phyloP scores from a whole-genome alignment of 2,888 invertebrate genomes.

The Polyploca ridens region DNA sequence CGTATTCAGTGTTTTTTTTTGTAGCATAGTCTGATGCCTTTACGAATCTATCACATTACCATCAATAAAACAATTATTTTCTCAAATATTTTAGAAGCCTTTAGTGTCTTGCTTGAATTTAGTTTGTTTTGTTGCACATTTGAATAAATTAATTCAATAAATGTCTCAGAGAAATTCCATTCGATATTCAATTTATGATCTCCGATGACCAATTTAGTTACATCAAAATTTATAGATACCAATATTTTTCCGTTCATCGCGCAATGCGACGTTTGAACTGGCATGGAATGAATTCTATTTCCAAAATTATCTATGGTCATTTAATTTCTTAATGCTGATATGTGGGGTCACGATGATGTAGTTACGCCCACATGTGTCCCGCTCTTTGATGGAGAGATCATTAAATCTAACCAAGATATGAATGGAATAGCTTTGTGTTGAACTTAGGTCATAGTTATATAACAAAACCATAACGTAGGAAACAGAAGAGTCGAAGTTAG shows the following conservation, averaged over 20 bases:
- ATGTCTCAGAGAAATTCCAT: not conserved
- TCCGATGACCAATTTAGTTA: slow-evolving; percentile 11
- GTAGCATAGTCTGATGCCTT: too few relatives aligned
- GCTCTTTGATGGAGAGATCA: not conserved
- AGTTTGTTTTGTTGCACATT: not conserved
- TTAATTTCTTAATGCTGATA: slow-evolving; percentile 2
- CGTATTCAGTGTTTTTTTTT: too few relatives aligned
- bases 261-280: not conserved
- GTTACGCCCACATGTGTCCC: not conserved
- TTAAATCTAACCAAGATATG: not conserved
- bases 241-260: not conserved
- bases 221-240: not conserved
- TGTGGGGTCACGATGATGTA: not conserved
- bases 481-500: not conserved
- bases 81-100: too few relatives aligned
- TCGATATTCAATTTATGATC: not conserved
- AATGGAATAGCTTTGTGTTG: not conserved
- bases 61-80: too few relatives aligned
- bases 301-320: slow-evolving; percentile 3
- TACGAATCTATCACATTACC: too few relatives aligned
- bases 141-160: not conserved
- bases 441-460: not conserved
- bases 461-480: not conserved
- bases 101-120: not conserved
- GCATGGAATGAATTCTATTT: not conserved